Percentiles rank a stretch among this genome's conserved stretches.
Evolutionary conservation across 2,888 invertebrate genomes (phyloP).

Genomic region (Molanna angustata): DNA sequence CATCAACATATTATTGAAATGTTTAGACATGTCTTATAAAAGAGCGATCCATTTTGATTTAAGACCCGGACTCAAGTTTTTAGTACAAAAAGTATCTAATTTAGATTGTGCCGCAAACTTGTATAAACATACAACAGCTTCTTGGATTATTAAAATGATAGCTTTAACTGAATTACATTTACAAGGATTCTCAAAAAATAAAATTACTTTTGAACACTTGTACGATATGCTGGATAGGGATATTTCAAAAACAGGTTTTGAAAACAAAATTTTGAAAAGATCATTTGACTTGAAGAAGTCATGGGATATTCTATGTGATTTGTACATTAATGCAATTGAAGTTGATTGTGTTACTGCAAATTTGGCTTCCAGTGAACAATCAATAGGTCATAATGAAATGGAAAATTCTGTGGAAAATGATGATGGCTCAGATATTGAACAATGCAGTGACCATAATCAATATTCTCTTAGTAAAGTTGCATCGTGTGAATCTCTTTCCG

Average conservation of each 20-base stretch:
- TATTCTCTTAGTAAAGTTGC: conserved; percentile 11
- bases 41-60: conserved; percentile 85
- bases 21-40: conserved; percentile 77
- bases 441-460: conserved; percentile 43
- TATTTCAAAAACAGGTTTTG: neutral
- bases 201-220: conserved; percentile 13
- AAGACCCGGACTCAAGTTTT: conserved; percentile 88
- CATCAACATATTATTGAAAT: conserved; percentile 69
- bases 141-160: conserved; percentile 87
- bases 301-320: conserved; percentile 60
- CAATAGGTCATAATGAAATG: conserved; percentile 43
- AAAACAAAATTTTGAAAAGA: conserved; percentile 44
- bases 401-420: conserved; percentile 44
- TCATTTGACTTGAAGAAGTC: conserved; percentile 60
- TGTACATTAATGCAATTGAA: conserved; percentile 46
- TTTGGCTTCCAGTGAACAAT: conserved; percentile 26
- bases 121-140: conserved; percentile 90
- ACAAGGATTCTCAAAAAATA: conserved; percentile 22
- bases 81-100: conserved; percentile 89
- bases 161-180: conserved; percentile 72
- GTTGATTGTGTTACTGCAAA: conserved; percentile 29
- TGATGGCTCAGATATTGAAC: conserved; percentile 40
- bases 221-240: conserved; percentile 17
- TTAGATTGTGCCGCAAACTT: conserved; percentile 83
- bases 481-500: conserved; percentile 33